Base-by-base conservation (phyloP, 2,113 vertebrate species). In the Cichladusa arquata region DNA sequence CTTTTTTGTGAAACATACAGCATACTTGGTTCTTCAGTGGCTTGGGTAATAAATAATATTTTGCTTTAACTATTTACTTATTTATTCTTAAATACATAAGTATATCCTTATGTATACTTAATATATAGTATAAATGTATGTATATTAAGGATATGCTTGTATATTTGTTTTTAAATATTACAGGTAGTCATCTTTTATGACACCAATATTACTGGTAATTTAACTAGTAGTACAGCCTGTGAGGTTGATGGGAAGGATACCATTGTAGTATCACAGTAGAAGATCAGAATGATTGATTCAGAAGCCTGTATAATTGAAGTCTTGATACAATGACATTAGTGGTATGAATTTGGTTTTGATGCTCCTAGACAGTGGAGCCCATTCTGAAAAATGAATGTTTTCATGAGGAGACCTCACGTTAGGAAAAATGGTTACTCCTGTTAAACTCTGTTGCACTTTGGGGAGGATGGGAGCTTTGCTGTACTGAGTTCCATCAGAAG, bases 191-290 rank as follows among this genome's bases (percentile, higher is more conserved):
- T 57, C 4, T 61, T 78, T 81, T 61, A 36, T 69, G 14, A n/a
- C 16, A 31, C 7, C 24, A 23, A 1, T 76, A 18, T 25, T 61
- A 29, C 34, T 56, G 34, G 24, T 34, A 29, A 57, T 65, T 65
- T 65, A 74, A n/a, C 29, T 65, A 11, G 4, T 11, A 48, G n/a
- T 47, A 56, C 19, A 29, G 19, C 16, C 26, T 51, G 16, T 33
- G 40, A 77, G 19, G 8, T 20, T 66, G 67, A 29, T 40, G 25
- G 20, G 48, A 47, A 50, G 70, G 22, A 31, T 61, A 23, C 11
- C 11, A 6, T 31, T 0, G 0, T 23, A 13, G 11, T 18, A 31
- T 36, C 13, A 22, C 7, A 54, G 20, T 17, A 60, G 8, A 40
- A 57, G 18, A 36, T 42, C 24, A 34, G 42, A 90, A 60, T 56